Base-by-base conservation (phyloP, 2,113 vertebrate species). In the Microtus pennsylvanicus region DNA sequence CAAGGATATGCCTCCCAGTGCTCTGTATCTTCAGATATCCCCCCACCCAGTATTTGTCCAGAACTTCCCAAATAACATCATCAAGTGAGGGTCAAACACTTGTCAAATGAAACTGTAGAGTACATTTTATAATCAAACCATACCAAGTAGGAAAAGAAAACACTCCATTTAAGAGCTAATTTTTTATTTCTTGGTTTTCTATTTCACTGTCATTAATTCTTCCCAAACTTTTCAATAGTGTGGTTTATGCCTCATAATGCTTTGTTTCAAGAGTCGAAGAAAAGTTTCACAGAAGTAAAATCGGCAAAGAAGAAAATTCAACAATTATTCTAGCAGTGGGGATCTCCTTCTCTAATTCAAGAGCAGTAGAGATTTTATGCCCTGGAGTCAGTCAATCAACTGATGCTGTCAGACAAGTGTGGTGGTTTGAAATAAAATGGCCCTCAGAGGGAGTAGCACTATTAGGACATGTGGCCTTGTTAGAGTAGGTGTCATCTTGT, bases 101-200 rank as follows among this genome's bases (percentile, higher is more conserved):
- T 87, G 52, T 9, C 65, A 87, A 70, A 87, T 50, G 17, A 69
- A 87, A 87, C 42, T 69, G 3, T 69, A 65, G 26, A 19, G 82
- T 11, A 70, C 7, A 26, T 70, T 87, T 52, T 26, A n/a, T 14
- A 70, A 22, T 7, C 42, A 86, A 47, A 26, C 65, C 11, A n/a
- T 70, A n/a, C 3, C 45, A 87, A 12, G 30, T 24, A 87, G 65
- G 45, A 47, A 70, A 52, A 86, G 19, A 83, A 72, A 82, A 61
- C 35, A 50, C 7, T 74, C 61, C 35, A 72, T 74, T 65, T 83
- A 94, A 77, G 63, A 87, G 81, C 22, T 72, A 69, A 76, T 10
- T 16, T 92, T 74, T 91, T 75, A n/a, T 95, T 28, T 42, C 55
- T 78, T 89, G n/a, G 4, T 69, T 92, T 94, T 89, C 58, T 61